A percentile compares a stretch with the other conserved stretches of the same genome.
Conservation (phyloP, 2,113 vertebrate species). For the Anguilla rostrata region DNA sequence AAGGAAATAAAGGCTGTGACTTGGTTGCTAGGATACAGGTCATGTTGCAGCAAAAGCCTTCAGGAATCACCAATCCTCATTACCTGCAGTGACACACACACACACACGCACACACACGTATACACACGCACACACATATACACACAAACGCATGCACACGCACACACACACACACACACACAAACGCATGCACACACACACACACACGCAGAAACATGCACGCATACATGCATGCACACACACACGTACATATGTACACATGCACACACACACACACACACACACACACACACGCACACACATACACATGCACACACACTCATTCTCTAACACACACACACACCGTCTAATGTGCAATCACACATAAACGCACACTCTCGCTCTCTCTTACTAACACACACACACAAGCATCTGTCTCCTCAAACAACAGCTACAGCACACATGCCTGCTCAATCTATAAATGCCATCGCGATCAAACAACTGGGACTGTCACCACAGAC, state of each 20-base stretch:
- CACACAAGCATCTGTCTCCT: neutral
- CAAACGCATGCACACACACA: neutral
- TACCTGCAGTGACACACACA: conserved; percentile 31
- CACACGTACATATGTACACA: neutral
- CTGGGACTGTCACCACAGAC: neutral
- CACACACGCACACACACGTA: conserved; percentile 2
- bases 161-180: too few species aligned
- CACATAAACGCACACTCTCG: neutral
- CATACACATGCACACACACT: too few species aligned
- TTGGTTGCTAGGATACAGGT: conserved; percentile 55
- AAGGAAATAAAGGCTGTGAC: conserved; percentile 38
- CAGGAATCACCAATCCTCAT: conserved; percentile 39
- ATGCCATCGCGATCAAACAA: neutral
- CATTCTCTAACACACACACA: neutral
- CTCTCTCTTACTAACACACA: neutral
- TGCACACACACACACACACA: neutral
- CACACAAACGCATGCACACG: too few species aligned
- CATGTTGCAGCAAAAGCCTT: conserved; percentile 42
- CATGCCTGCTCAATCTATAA: neutral
- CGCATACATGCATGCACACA: neutral
- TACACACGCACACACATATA: neutral
- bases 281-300: neutral
- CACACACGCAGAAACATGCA: neutral
- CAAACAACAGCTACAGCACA: conserved; percentile 1
- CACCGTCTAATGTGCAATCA: neutral